Conservation (phyloP, 2,888 invertebrate species). For the Podotricha telesiphe region DNA sequence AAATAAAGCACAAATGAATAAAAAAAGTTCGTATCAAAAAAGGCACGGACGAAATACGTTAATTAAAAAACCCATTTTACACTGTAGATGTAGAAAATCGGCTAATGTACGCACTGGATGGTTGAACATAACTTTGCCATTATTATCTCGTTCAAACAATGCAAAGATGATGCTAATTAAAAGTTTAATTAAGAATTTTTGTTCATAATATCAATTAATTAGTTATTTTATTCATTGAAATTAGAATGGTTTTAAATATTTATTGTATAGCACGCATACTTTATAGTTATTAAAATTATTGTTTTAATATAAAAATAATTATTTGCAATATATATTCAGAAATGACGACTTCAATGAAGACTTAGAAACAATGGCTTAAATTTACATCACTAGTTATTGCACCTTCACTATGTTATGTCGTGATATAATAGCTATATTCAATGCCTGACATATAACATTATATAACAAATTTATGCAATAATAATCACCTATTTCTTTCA, state of each 20-base stretch:
- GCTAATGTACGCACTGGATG: too few species aligned
- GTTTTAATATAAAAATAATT: neutral
- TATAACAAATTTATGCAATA: neutral
- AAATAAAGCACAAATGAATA: too few species aligned
- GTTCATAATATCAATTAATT: neutral
- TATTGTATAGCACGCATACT: too few species aligned
- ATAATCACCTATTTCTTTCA: neutral
- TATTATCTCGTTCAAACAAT: too few species aligned
- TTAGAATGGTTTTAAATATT: neutral
- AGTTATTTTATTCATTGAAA: neutral
- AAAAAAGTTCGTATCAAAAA: too few species aligned
- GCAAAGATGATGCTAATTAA: neutral
- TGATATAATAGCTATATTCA: neutral
- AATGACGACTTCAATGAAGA: neutral
- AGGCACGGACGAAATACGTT: too few species aligned
- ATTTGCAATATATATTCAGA: neutral
- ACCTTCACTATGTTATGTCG: too few species aligned
- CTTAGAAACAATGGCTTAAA: neutral
- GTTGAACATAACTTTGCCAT: too few species aligned
- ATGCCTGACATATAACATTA: neutral
- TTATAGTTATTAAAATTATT: too few species aligned
- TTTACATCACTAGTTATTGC: neutral
- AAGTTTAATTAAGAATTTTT: neutral
- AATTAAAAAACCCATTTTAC: too few species aligned
- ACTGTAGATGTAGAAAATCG: too few species aligned